A percentile compares a stretch with the other conserved stretches of the same genome.
Evolutionary conservation across 23 tunicate genomes (phyloP).

Genomic region (Oikopleura albicans): DNA sequence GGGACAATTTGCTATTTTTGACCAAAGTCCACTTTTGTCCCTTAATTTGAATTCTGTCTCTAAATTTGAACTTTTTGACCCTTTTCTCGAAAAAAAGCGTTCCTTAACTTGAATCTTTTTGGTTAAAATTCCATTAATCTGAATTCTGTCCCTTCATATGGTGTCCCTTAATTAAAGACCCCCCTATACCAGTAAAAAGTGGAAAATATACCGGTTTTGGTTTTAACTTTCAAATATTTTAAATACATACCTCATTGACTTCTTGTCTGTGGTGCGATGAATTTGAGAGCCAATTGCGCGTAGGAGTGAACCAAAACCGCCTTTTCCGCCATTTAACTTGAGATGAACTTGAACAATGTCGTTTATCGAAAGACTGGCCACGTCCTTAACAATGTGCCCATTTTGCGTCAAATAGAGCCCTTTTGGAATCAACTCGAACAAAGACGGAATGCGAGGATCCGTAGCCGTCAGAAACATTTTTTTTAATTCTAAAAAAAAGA

Average conservation of each 20-base stretch:
- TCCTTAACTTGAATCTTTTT: too few species aligned
- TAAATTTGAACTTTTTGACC: too few species aligned
- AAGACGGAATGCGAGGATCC: not conserved
- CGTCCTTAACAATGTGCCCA: not conserved
- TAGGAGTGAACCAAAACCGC: slow-evolving; percentile 97
- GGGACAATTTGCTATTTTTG: too few species aligned
- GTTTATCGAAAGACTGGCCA: not conserved
- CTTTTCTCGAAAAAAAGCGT: too few species aligned
- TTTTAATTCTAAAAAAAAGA: too few species aligned
- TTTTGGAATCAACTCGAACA: not conserved
- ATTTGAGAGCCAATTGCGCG: slow-evolving; percentile 94
- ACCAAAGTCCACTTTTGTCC: too few species aligned
- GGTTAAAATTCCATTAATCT: too few species aligned
- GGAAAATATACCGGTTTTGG: not conserved
- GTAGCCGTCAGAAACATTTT: not conserved
- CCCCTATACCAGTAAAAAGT: too few species aligned
- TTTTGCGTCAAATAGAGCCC: not conserved
- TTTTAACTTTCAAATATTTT: not conserved
- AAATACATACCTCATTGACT: too few species aligned
- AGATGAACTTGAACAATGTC: not conserved
- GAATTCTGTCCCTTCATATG: too few species aligned
- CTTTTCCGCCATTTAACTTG: slow-evolving; percentile 64
- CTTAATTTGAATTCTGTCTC: too few species aligned
- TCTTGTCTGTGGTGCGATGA: slow-evolving; percentile 76
- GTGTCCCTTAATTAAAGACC: too few species aligned